Evolutionary conservation across 2,888 invertebrate genomes (phyloP).

Genomic region (Biston betularia): DNA sequence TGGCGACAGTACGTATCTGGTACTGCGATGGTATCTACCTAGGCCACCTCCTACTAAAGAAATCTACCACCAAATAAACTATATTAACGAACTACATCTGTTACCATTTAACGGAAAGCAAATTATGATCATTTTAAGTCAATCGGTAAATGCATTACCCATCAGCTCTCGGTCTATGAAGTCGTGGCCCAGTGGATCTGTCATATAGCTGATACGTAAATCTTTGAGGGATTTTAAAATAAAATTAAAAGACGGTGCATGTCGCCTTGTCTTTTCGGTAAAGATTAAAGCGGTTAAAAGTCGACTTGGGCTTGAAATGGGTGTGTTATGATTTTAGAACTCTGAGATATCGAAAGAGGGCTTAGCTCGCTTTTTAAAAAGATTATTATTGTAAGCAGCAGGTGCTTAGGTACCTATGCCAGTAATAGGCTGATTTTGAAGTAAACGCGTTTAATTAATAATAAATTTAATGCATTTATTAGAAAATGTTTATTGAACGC

Average conservation of each 20-base stretch:
- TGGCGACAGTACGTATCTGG: no score
- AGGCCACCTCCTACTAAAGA: no score
- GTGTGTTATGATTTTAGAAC: conserved; percentile 33
- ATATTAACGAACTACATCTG: no score
- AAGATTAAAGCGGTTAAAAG: conserved; percentile 46
- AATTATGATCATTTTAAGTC: no score
- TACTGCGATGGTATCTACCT: no score
- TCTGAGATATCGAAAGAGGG: conserved; percentile 5
- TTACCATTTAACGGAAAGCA: no score
- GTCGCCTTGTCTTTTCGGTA: conserved; percentile 44
- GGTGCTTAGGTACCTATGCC: neutral
- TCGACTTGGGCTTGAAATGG: conserved; percentile 43
- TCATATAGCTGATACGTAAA: conserved; percentile 56
- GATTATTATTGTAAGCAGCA: conserved; percentile 1
- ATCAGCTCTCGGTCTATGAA: conserved; percentile 19
- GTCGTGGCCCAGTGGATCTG: conserved; percentile 44
- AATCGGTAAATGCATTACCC: neutral
- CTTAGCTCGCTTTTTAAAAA: conserved; percentile 1
- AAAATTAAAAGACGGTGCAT: conserved; percentile 39
- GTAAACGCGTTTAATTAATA: no score
- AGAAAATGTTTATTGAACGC: no score
- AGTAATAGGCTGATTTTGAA: neutral
- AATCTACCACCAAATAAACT: no score
- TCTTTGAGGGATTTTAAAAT: conserved; percentile 51
- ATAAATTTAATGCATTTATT: no score